Percentiles rank a stretch among this genome's conserved stretches.
These are phyloP conservation scores for Phaethon lepturus DNA, from an alignment of 2,113 vertebrate genomes.

Conservation along the genomic window DNA sequence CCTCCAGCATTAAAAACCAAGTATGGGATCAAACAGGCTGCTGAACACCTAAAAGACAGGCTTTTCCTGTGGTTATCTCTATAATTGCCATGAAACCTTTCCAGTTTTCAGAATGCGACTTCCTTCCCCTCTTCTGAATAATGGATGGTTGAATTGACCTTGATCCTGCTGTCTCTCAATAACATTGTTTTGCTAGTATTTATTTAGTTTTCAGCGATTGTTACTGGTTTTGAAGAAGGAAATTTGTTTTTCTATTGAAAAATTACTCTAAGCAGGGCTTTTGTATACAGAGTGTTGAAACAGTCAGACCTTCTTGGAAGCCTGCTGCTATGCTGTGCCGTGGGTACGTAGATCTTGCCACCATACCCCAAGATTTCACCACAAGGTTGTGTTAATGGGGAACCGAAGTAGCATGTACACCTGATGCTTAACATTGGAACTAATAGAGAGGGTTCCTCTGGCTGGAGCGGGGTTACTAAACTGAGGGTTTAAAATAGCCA, in stretches of 20 bases:
- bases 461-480: neutral
- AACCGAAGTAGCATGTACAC: neutral
- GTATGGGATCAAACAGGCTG: neutral
- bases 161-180: neutral
- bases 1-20: neutral
- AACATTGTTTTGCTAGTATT: neutral
- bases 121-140: accelerated
- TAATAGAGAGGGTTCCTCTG: neutral
- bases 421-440: neutral
- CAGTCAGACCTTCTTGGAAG: neutral
- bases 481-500: neutral
- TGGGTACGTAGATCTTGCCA: neutral
- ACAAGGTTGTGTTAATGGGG: accelerated
- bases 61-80: neutral
- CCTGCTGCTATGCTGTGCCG: neutral
- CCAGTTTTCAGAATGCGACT: accelerated
- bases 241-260: neutral
- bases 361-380: neutral
- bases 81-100: neutral
- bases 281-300: neutral
- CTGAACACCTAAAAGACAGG: neutral
- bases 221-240: neutral
- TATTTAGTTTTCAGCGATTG: neutral
- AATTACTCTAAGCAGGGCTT: neutral
- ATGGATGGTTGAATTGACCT: accelerated